These are phyloP conservation scores for Spea hammondii DNA, from an alignment of 2,797 vertebrate genomes.

Conservation along the genomic window DNA sequence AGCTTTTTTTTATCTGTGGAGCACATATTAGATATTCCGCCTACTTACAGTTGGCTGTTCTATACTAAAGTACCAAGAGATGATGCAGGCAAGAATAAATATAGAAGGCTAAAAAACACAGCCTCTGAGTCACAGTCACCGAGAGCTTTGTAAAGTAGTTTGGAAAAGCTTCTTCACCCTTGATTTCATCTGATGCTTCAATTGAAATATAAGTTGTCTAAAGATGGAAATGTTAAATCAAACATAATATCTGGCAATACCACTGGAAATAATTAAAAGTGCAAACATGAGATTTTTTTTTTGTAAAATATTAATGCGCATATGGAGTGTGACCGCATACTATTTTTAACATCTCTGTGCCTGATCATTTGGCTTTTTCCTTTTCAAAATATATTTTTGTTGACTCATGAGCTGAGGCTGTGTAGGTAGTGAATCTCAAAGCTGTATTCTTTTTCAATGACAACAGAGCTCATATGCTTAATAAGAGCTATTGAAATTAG, in stretches of 20 bases:
- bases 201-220: neutral
- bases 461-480: too few species aligned
- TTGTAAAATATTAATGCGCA: neutral
- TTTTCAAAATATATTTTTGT: neutral
- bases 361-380: neutral
- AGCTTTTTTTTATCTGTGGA: slow-evolving; percentile 17
- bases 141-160: slow-evolving; percentile 13
- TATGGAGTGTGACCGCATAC: neutral
- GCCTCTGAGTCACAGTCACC: slow-evolving; percentile 23
- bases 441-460: too few species aligned
- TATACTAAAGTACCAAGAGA: neutral
- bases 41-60: slow-evolving; percentile 21
- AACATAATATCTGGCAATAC: slow-evolving; percentile 2
- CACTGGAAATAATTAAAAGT: neutral
- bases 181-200: slow-evolving; percentile 10
- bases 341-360: neutral
- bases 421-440: too few species aligned
- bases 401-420: too few species aligned
- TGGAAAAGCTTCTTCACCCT: slow-evolving; percentile 7
- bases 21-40: slow-evolving; percentile 33
- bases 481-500: too few species aligned
- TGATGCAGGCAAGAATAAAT: slow-evolving; percentile 28
- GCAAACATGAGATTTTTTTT: neutral
- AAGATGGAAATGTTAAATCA: slow-evolving; percentile 18
- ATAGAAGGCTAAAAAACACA: slow-evolving; percentile 28